phyloP scores from a whole-genome alignment of 2,113 vertebrate genomes.

The Hypocryptadius cinnamomeus region DNA sequence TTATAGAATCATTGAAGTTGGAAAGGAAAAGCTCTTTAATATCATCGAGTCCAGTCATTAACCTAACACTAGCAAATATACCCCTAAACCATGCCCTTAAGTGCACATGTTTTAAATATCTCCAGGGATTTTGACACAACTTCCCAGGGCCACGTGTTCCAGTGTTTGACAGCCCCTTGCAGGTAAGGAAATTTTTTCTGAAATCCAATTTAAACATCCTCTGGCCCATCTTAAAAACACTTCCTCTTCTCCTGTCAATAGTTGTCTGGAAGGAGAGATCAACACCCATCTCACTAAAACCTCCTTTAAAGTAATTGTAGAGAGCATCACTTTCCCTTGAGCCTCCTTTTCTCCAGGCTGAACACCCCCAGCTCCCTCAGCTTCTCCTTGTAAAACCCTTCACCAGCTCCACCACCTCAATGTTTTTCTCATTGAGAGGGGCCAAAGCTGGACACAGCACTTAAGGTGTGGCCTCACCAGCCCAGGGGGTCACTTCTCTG shows the following conservation, averaged over 20 bases:
- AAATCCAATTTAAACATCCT: not conserved
- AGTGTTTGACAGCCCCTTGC: not conserved
- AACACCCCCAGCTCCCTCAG: not conserved
- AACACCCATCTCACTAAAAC: not conserved
- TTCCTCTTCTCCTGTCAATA: not conserved
- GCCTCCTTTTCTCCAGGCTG: not conserved
- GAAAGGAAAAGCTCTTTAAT: not conserved
- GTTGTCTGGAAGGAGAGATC: not conserved
- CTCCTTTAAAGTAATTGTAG: not conserved
- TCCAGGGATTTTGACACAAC: not conserved
- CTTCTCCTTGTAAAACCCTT: not conserved
- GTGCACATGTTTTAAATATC: not conserved
- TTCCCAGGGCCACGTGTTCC: not conserved
- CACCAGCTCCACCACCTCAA: not conserved
- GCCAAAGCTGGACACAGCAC: not conserved
- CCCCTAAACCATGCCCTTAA: not conserved
- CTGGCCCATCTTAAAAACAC: not conserved
- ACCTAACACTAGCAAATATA: not conserved
- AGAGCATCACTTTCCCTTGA: not conserved
- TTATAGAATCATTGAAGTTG: not conserved
- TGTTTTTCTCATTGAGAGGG: not conserved
- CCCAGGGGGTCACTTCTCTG: not conserved
- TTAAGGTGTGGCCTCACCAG: rapidly evolving
- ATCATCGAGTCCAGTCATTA: rapidly evolving
- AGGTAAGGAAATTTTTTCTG: not conserved